Base-by-base conservation (phyloP, 2,888 invertebrate species). In the Lacanobia wlatinum region DNA sequence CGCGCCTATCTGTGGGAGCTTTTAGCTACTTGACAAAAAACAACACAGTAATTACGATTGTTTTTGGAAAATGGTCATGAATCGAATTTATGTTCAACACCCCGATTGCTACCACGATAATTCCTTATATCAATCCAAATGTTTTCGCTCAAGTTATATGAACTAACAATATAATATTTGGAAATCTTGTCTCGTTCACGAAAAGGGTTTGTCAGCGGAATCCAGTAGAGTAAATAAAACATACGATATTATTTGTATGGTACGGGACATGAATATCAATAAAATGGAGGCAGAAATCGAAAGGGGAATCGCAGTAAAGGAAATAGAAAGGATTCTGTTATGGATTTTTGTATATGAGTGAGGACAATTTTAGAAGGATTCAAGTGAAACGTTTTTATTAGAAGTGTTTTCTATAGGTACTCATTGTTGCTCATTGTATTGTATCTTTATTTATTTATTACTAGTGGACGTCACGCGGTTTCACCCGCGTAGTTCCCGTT, bases 151-250 rank as follows among this genome's bases (percentile, higher is more conserved):
- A 60, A 60, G 55, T 72, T 28, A 52, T 50, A 81, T 64, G 34
- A 62, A 66, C 58, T 52, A 71, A 66, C 55, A 60, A 71, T 70
- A n/a, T 28, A 28, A 28, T 28, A 61, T 82, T 53, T 56, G 14
- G 63, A 60, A 73, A 78, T 68, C 67, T 28, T 83, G 67, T 40
- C 52, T 73, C 68, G 58, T 79, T 69, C 53, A 53, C 43, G 63
- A 64, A 82, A 80, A 55, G 69, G 80, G 66, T 80, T 74, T 60
- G 66, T 80, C 84, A 80, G 80, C 62, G 21, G 66, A 70, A 81
- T 63, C 34, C 59, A 56, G 77, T 65, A 60, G 64, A 82, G 82
- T 81, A 81, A 82, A 82, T 84, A 81, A 82, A 82, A 84, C 84
- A 84, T 72, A 84, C 62, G 70, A 69, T 84, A 82, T 73, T 81